Base-by-base conservation (phyloP, 2,888 invertebrate species). In the Dermolepida albohirtum region DNA sequence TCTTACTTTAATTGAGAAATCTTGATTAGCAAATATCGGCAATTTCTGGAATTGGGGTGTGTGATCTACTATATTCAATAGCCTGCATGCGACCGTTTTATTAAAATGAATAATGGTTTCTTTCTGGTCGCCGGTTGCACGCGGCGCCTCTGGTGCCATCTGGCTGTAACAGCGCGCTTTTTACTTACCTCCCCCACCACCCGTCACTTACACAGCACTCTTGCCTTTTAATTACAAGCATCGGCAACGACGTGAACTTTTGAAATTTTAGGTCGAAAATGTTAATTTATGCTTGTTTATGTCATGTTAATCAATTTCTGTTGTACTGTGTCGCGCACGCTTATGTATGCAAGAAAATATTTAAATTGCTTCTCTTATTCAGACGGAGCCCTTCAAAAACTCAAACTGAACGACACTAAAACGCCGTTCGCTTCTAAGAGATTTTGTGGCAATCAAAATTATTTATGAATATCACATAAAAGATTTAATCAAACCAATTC, bases 101-200 rank as follows among this genome's bases (percentile, higher is more conserved):
- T 81, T 80, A 80, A 80, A 79, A 81, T 81, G 80, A 79, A 77
- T 80, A 79, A 80, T 80, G 80, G 79, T 79, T 79, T 80, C 79
- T 80, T 80, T 79, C 79, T 76, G 76, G 75, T 74, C 77, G 76
- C 75, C 74, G 75, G 71, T 72, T 73, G 75, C 75, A 76, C 75
- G 75, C 76, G 76, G 74, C 73, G 76, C 78, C 79, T 75, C 75
- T 77, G 78, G 79, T 77, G 79, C 79, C 80, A 81, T 81, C 79
- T 80, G 80, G 79, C 75, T 75, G 79, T 75, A 80, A 81, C 80
- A 78, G 78, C 76, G 74, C 75, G 78, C 78, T 78, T 78, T 78
- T 79, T 79, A 78, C 78, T 78, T 76, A 74, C 72, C 68, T 72
- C 72, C 70, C 70, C 75, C 77, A 59, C 77, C 80, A 72, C 78